These are phyloP conservation scores for Lissocephala sabroskyi DNA, from an alignment of 2,888 invertebrate genomes.

Conservation along the genomic window DNA sequence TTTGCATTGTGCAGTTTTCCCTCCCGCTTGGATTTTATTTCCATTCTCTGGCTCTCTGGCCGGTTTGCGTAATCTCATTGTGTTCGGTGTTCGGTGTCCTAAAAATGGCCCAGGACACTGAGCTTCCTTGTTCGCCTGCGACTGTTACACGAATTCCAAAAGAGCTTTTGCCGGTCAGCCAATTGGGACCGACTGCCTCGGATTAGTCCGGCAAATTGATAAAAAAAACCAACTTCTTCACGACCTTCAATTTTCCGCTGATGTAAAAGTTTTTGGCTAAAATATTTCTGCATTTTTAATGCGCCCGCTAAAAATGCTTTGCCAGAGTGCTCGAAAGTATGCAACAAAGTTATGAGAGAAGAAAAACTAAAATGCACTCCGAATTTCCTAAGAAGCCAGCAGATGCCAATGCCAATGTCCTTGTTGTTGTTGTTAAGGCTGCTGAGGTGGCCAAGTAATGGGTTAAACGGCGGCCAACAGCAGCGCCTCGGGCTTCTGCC, in stretches of 20 bases:
- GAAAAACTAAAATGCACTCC: constrained; percentile 17
- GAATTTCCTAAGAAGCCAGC: too few relatives aligned
- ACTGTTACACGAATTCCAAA: not conserved
- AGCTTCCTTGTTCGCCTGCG: too few relatives aligned
- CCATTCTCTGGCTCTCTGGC: not conserved
- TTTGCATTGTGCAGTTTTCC: constrained; percentile 17
- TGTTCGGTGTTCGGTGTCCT: constrained; percentile 17
- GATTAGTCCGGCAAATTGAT: too few relatives aligned
- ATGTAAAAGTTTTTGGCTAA: not conserved
- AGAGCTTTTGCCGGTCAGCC: constrained; percentile 1
- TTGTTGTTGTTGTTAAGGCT: too few relatives aligned
- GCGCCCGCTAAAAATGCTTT: constrained; percentile 20
- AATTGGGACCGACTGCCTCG: too few relatives aligned
- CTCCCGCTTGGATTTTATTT: constrained; percentile 10
- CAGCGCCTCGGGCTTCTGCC: not conserved
- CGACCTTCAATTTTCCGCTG: too few relatives aligned
- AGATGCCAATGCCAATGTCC: too few relatives aligned
- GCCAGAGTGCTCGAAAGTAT: constrained; percentile 31
- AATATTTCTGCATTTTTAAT: constrained; percentile 61
- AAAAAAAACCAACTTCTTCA: too few relatives aligned
- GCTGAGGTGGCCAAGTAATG: constrained; percentile 52
- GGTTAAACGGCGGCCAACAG: constrained; percentile 34
- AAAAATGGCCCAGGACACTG: too few relatives aligned
- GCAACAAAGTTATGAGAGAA: constrained; percentile 63
- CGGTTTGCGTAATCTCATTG: constrained; percentile 46